Percentiles rank a stretch among this genome's conserved stretches.
Conservation (phyloP, 2,888 invertebrate species). For the Epicampocera succincta region DNA sequence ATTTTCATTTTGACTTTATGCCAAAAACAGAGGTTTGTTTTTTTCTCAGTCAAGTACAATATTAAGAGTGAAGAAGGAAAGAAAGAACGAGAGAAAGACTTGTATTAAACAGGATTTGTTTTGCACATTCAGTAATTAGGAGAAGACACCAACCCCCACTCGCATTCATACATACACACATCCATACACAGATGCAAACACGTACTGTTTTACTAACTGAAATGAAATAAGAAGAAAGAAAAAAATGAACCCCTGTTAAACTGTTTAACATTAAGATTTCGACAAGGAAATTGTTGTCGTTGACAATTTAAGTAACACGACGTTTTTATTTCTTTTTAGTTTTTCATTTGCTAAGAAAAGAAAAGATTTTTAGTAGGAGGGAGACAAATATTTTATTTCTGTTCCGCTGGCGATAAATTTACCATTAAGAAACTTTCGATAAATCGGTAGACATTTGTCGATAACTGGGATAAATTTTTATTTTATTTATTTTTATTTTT, state of each 20-base stretch:
- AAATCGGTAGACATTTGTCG: too few relatives aligned
- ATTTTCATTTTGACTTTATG: constrained; percentile 62
- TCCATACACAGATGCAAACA: neutral
- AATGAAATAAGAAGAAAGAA: neutral
- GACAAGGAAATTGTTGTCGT: constrained; percentile 61
- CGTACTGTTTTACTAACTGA: neutral
- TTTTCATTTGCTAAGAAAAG: neutral
- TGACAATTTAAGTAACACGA: constrained; percentile 64
- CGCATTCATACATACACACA: neutral
- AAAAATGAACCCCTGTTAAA: constrained; percentile 36
- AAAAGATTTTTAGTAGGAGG: too few relatives aligned
- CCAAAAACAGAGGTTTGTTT: constrained; percentile 27
- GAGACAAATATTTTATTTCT: too few relatives aligned
- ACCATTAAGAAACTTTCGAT: too few relatives aligned
- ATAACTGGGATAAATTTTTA: too few relatives aligned
- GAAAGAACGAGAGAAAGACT: constrained; percentile 32
- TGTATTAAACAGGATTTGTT: constrained; percentile 55
- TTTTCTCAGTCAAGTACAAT: constrained; percentile 28
- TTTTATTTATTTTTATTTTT: too few relatives aligned
- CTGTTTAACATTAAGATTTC: constrained; percentile 61
- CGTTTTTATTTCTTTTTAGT: constrained; percentile 10
- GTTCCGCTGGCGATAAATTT: too few relatives aligned
- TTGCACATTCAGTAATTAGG: constrained; percentile 62
- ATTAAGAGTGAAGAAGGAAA: neutral
- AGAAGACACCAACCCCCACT: constrained; percentile 33